Evolutionary conservation across 2,113 vertebrate genomes (phyloP), one percentile per base, ranked within the genome.

Genomic region (Microcebus jonahi): DNA sequence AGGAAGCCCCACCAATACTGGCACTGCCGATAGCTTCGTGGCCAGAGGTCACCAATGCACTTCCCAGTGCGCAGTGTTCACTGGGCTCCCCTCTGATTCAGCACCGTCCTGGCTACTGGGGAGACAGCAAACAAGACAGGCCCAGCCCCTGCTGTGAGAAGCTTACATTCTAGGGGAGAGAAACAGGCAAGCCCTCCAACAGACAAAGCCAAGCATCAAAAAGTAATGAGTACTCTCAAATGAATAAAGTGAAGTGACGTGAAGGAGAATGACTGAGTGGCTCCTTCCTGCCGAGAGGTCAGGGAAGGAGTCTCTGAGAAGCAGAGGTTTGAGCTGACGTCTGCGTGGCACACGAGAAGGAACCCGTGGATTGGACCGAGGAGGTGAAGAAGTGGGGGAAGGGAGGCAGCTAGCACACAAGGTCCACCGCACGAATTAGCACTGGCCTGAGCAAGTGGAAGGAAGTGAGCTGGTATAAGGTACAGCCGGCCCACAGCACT

Each of bases 371-470:
- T 68, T 90, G 27, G 18, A 36, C 6, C 12, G 9, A 83, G n/a
- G 11, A 4, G 31, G 53, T 25, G 3, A 48, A 77, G 59, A 67
- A 45, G 55, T 6, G 0, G 27, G 27, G n/a, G 42, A 36, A 27
- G 48, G 8, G 21, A 31, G 45, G 13, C 8, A 18, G 50, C 42
- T 42, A 34, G 63, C 0, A 12, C 13, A 1, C 2, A 5, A 25
- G 76, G 48, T 59, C 48, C 11, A 27, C 1, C n/a, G 85, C 39
- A 53, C 31, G 29, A 82, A 20, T 8, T 2, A 50, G 27, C 39
- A 42, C 2, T 14, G 45, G 73, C 17, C 48, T 0, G 8, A 21
- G 13, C 39, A 12, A 21, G 17, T 1, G 27, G 48, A 55, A 57
- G n/a, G 63, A 61, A 29, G n/a, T 27, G 25, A 36, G 11, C 23